A percentile compares a stretch with the other conserved stretches of the same genome.
phyloP scores from a whole-genome alignment of 2,113 vertebrate genomes.

The Puffinus mauretanicus region DNA sequence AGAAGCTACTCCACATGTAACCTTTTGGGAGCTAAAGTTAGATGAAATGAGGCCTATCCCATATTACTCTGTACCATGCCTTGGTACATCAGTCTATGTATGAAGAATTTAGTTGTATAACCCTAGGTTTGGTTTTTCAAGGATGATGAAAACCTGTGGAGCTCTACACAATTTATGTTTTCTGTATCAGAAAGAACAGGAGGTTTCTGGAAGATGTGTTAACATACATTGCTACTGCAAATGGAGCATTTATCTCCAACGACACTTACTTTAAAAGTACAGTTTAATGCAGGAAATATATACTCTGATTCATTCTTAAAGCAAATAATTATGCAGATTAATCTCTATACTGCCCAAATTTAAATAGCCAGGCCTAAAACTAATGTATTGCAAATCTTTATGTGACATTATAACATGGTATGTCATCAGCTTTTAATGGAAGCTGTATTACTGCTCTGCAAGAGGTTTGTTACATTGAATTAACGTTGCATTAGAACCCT shows the following conservation, averaged over 20 bases:
- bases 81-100: not conserved
- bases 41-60: not conserved
- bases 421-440: not conserved
- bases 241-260: not conserved
- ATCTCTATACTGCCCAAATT: not conserved
- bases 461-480: not conserved
- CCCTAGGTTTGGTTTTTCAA: not conserved
- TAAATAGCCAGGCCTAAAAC: not conserved
- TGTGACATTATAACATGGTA: not conserved
- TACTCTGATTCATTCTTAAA: slow-evolving; percentile 5
- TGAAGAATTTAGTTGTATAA: not conserved
- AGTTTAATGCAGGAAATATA: not conserved
- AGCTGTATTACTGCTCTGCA: not conserved
- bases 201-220: not conserved
- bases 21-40: not conserved
- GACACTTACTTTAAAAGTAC: not conserved
- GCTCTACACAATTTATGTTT: not conserved
- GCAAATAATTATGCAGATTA: not conserved
- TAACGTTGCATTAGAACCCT: slow-evolving; percentile 10
- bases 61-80: not conserved
- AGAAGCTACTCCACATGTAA: not conserved
- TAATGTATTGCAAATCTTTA: not conserved
- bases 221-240: not conserved
- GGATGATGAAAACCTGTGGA: not conserved
- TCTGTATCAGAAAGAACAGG: not conserved